Conservation (phyloP, 1,140 invertebrate genomes). For the Meteorus sp. region DNA sequence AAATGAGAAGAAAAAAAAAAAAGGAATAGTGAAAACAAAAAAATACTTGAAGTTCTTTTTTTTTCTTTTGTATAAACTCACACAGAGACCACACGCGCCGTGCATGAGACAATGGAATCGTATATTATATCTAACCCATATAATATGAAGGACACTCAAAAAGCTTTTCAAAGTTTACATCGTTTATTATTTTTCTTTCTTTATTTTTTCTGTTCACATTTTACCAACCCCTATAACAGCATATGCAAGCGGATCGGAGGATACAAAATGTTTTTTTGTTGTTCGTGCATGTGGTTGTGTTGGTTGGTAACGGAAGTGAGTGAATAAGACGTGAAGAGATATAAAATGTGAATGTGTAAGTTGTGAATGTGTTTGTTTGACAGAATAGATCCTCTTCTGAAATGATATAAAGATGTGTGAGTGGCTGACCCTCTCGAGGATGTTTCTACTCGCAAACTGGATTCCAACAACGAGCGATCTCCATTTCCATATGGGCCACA, state of each 20-base stretch:
- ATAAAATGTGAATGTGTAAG: constrained; percentile 22
- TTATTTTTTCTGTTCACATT: no score
- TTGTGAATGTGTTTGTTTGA: constrained; percentile 24
- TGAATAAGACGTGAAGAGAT: constrained; percentile 20
- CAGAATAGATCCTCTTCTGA: no score
- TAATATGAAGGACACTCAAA: neutral
- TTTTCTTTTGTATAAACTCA: no score
- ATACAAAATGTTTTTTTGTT: neutral
- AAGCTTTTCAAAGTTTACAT: constrained; percentile 16
- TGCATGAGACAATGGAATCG: constrained; percentile 2
- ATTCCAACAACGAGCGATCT: constrained; percentile 31
- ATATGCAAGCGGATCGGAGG: neutral
- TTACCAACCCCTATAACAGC: no score
- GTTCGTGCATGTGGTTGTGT: no score
- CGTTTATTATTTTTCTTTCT: no score
- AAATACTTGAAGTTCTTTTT: neutral
- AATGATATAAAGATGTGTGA: no score
- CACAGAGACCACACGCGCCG: neutral
- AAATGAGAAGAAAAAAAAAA: neutral
- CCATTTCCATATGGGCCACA: constrained; percentile 44
- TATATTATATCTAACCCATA: neutral
- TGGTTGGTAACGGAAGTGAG: constrained; percentile 22
- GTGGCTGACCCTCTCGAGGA: constrained; percentile 25
- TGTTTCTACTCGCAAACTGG: constrained; percentile 34
- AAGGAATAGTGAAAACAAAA: neutral